Base-by-base conservation (phyloP, 2,888 invertebrate species). In the Amphipoea lucens region DNA sequence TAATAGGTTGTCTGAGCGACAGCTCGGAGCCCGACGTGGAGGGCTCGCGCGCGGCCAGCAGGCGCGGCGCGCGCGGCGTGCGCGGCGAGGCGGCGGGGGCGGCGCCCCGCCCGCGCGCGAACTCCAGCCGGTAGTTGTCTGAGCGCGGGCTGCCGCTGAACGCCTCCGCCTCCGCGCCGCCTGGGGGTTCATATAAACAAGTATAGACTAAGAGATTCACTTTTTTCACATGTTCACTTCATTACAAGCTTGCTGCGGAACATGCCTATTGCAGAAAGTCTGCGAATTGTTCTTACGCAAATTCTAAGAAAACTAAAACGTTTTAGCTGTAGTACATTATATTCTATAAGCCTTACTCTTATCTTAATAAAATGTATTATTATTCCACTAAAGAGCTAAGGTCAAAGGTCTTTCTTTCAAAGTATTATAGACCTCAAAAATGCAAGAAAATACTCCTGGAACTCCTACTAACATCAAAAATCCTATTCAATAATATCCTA, bases 81-180 rank as follows among this genome's bases (percentile, higher is more conserved):
- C 95, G 95, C 74, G 81, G 81, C 0, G 82, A 40, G 0, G 96
- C 96, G 17, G 97, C 29, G 1, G 96, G 96, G 17, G 97, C 94
- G 40, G 97, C 97, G 88, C n/a, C n/a, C n/a, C 97, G 96, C 0
- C 98, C 98, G 89, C 98, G 97, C 51, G 98, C 98, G 96, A 98
- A 98, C 96, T 98, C 98, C 93, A 97, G 97, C 90, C 98, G 97
- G 95, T 98, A 98, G 97, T 98, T 98, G 94, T 98, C 98, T 0
- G 96, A 97, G 82, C 95, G 95, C 0, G 97, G 97, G 78, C 95
- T 95, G 87, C 96, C 96, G 89, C 95, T 96, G 93, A 96, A 96
- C 63, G 96, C 95, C 60, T 93, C 20, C 0, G 93, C 94, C 51
- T 96, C 96, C 0, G 89, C 92, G 6, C 92, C 92, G 86, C 92